Evolutionary conservation across 1,140 invertebrate genomes (phyloP), one percentile per base, ranked within the genome.

Genomic region (Idris sp.): DNA sequence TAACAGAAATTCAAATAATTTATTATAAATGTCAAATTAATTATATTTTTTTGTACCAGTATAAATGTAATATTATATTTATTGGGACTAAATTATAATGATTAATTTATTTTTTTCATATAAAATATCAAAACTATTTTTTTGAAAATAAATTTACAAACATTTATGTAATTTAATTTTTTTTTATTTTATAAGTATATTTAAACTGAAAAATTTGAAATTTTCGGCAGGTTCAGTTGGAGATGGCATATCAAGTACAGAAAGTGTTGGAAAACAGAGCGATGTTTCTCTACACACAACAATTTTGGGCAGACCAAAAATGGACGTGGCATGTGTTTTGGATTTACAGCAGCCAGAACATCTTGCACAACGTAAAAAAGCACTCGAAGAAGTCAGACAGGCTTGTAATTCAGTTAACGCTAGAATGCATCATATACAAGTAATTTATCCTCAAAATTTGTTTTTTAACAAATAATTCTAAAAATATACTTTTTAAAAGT

Each of bases 251-350:
- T 87, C 83, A 4, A 86, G 80, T 78, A 93, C 92, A 54, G 93
- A 94, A 68, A 94, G 92, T 85, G 84, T 93, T 74, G 92, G 92
- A 44, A 93, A 92, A 19, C 88, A 90, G 36, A 91, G 90, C 54
- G 93, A 94, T 87, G 88, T 91, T 40, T 93, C 93, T 2, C 91
- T 89, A 40, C 89, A 91, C 38, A 92, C 91, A 5, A 88, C 90
- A 1, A 88, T 92, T 71, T 81, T 88, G 10, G 87, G 88, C 14
- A 89, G 91, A 72, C 89, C 91, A 30, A 90, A 90, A 68, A 97
- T 97, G 94, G 96, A 97, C 86, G 94, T 98, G 36, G 96, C 94
- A 51, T 96, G 95, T 90, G 93, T 98, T 41, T 90, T 97, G 73
- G 96, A 97, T 87, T 87, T 95, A 16, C 91, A 92, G 77, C 91